phyloP scores from a whole-genome alignment of 2,797 vertebrate genomes.

The Australoheros facetus region DNA sequence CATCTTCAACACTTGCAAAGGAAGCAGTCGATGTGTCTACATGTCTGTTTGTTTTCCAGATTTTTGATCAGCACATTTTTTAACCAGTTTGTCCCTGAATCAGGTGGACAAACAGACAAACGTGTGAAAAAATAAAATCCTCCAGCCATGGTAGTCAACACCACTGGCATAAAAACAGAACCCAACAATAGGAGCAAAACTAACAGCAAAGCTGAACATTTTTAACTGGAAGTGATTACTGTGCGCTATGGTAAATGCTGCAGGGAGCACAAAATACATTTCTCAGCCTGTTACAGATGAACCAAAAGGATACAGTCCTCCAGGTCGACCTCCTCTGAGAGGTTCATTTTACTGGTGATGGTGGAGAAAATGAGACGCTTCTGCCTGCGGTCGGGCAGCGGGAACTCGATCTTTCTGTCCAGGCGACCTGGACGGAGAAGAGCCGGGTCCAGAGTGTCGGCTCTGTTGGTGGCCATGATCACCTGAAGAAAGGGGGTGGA shows the following conservation, averaged over 20 bases:
- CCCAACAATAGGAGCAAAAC: no score
- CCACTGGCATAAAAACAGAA: fast-evolving
- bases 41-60: no score
- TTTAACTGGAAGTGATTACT: background rate
- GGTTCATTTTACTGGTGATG: constrained; percentile 97
- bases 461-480: constrained; percentile 96
- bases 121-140: background rate
- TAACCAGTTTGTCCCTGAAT: fast-evolving
- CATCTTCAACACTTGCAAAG: background rate
- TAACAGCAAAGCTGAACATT: background rate
- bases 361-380: constrained; percentile 94
- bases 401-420: constrained; percentile 95
- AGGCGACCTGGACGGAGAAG: constrained; percentile 91
- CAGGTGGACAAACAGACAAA: background rate
- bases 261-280: no score
- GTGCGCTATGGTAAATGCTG: background rate
- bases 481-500: constrained; percentile 75
- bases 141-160: background rate
- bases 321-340: constrained; percentile 94
- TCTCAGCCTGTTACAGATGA: no score
- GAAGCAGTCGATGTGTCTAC: background rate
- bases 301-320: constrained; percentile 91
- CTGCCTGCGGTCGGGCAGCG: constrained; percentile 91
- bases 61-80: no score
- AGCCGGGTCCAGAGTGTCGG: constrained; percentile 93